Evolutionary conservation across 2,888 invertebrate species (phyloP), one percentile per base, ranked within the genome.

Genomic region (Cryptus armator): DNA sequence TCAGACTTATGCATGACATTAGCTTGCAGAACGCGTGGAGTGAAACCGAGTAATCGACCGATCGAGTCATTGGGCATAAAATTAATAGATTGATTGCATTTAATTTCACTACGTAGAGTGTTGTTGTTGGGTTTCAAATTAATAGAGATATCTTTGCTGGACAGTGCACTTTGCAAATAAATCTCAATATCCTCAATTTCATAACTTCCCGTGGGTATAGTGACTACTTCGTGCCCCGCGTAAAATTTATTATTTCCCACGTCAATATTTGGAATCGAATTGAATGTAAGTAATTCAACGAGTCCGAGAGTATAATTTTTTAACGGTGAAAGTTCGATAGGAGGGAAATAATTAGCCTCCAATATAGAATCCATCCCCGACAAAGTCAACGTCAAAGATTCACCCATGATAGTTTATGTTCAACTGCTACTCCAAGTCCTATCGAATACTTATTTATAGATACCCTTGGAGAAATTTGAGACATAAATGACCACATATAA

Each of bases 181-280:
- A n/a, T n/a, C n/a, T n/a, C n/a, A n/a, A n/a, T n/a, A n/a, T n/a
- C n/a, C n/a, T n/a, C n/a, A n/a, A n/a, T n/a, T n/a, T n/a, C n/a
- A n/a, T n/a, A n/a, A n/a, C n/a, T n/a, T n/a, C n/a, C n/a, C n/a
- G n/a, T n/a, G n/a, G n/a, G n/a, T n/a, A n/a, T n/a, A 24, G 24
- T 24, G 9, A 84, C 3, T 44, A 48, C 37, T 24, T 79, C 44
- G 10, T 56, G 14, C 3, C 16, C 81, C 19, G 70, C 78, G 32
- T 78, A 77, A 16, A 79, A 79, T 68, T 83, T 79, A 48, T 83
- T 92, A 81, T 92, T 90, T 59, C 83, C 86, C 48, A 86, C 85
- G 85, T 92, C 90, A 1, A 93, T 88, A 86, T 92, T 93, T 3
- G 91, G 91, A 83, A 92, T 91, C 3, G 90, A 87, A 83, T 91